phyloP scores from a whole-genome alignment of 2,888 invertebrate species.

The Pelosia muscerda region DNA sequence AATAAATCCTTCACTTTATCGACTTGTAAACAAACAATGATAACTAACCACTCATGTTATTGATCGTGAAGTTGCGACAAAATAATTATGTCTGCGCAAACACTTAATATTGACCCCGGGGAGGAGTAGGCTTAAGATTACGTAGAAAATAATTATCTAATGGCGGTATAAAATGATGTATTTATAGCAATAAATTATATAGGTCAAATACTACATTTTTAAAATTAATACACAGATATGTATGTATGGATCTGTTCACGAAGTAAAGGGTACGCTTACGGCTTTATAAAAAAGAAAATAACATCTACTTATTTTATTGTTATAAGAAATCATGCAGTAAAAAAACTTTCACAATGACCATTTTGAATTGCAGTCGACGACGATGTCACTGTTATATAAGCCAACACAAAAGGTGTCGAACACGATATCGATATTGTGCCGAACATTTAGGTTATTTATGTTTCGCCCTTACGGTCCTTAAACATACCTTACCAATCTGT shows the following conservation, averaged over 20 bases:
- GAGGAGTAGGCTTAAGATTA: slow-evolving; percentile 17
- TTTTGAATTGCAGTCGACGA: slow-evolving; percentile 64
- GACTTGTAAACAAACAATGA: slow-evolving; percentile 63
- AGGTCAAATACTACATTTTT: not conserved
- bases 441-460: slow-evolving; percentile 48
- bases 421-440: slow-evolving; percentile 50
- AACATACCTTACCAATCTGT: slow-evolving; percentile 48
- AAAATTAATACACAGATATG: not conserved
- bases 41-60: slow-evolving; percentile 51
- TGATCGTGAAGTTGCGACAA: slow-evolving; percentile 30
- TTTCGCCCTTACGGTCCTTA: slow-evolving; percentile 42
- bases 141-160: slow-evolving; percentile 12
- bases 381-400: slow-evolving; percentile 63
- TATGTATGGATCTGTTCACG: not conserved
- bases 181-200: not conserved
- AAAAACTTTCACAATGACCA: slow-evolving; percentile 38
- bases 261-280: too few relatives aligned
- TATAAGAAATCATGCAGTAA: not conserved
- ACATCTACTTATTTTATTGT: not conserved
- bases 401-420: slow-evolving; percentile 41
- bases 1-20: slow-evolving; percentile 81
- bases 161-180: slow-evolving; percentile 17
- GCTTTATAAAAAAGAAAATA: not conserved
- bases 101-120: slow-evolving; percentile 11
- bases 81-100: slow-evolving; percentile 34